These are phyloP conservation scores for Siphlonurus alternatus DNA, from an alignment of 2,888 invertebrate genomes.

Conservation along the genomic window DNA sequence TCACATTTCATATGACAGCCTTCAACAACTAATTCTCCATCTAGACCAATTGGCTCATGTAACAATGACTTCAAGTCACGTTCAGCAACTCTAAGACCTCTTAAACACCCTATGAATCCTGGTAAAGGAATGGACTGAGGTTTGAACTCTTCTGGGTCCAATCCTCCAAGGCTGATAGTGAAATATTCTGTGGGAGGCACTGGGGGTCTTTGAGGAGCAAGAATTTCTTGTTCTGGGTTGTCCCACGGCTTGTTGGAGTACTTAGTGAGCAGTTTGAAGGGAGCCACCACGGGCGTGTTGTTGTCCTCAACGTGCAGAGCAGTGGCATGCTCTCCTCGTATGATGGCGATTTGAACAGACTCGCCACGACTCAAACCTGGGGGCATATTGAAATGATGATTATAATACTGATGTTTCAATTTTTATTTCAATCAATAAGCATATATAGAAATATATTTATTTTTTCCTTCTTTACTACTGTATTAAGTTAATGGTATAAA, in stretches of 20 bases:
- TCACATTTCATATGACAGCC: conserved; percentile 85
- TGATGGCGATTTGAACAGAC: conserved; percentile 77
- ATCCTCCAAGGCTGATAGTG: conserved; percentile 69
- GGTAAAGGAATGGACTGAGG: conserved; percentile 35
- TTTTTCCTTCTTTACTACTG: background rate
- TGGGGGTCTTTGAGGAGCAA: conserved; percentile 74
- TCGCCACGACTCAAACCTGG: conserved; percentile 57
- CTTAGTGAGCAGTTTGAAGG: conserved; percentile 49
- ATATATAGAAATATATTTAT: no score
- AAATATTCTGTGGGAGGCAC: conserved; percentile 81
- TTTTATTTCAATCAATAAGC: no score
- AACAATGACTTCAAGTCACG: background rate
- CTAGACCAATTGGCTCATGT: background rate
- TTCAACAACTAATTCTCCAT: conserved; percentile 36
- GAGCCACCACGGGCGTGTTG: conserved; percentile 49
- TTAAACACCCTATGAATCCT: conserved; percentile 72
- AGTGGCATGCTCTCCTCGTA: conserved; percentile 51
- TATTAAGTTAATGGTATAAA: no score
- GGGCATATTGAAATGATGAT: conserved; percentile 7
- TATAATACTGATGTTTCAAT: background rate
- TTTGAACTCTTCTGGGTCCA: conserved; percentile 35
- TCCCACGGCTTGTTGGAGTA: conserved; percentile 78
- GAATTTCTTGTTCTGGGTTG: conserved; percentile 67
- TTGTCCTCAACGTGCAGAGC: conserved; percentile 67
- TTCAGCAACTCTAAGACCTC: conserved; percentile 71